phyloP scores from a whole-genome alignment of 1,140 invertebrate species.

The Microplitis mediator region DNA sequence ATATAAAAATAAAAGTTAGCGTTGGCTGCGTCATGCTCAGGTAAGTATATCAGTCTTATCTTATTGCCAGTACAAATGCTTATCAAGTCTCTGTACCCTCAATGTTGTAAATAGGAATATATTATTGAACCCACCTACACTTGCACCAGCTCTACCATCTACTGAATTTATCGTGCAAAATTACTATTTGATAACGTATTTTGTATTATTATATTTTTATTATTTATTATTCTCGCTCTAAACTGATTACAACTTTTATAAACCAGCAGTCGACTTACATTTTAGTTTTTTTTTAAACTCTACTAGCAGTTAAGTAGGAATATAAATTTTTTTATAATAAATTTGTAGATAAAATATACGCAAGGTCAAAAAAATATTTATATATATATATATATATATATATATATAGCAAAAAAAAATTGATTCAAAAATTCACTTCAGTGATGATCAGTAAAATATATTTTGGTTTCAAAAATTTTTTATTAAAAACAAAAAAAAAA shows the following conservation, averaged over 20 bases:
- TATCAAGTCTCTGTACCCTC: background rate
- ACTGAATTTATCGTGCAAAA: constrained; percentile 7
- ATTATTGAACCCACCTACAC: background rate
- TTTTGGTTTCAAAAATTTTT: too few relatives aligned
- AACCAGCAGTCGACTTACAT: background rate
- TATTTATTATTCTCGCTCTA: background rate
- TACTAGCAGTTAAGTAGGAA: too few relatives aligned
- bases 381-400: too few relatives aligned
- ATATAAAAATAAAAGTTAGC: background rate
- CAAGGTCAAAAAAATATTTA: too few relatives aligned
- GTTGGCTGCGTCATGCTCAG: constrained; percentile 1
- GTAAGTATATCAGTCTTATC: constrained; percentile 6
- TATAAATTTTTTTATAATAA: background rate
- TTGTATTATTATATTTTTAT: background rate
- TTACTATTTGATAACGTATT: background rate
- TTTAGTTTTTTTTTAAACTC: too few relatives aligned
- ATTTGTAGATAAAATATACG: too few relatives aligned
- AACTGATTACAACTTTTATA: constrained; percentile 8
- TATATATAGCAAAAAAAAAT: too few relatives aligned
- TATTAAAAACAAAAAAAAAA: too few relatives aligned
- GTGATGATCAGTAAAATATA: too few relatives aligned
- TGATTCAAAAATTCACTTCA: too few relatives aligned
- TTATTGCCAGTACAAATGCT: background rate
- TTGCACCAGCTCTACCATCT: background rate
- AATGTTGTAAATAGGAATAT: background rate